These are phyloP conservation scores for Allophyes oxyacanthae DNA, from an alignment of 2,888 invertebrate species.

Conservation along the genomic window DNA sequence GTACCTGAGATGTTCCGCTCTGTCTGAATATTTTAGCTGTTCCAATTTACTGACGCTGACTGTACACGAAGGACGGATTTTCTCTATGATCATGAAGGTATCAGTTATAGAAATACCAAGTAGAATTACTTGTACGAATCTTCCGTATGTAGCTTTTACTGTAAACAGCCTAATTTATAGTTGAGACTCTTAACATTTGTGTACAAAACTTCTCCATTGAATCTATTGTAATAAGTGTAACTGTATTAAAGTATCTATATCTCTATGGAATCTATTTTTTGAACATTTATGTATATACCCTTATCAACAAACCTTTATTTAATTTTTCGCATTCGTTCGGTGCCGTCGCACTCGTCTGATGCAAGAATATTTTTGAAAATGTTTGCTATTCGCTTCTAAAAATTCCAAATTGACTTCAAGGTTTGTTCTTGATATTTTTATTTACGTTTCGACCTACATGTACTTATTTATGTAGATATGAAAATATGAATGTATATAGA, in stretches of 20 bases:
- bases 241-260: conserved; percentile 26
- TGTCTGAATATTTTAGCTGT: too few species aligned
- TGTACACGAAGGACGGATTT: conserved; percentile 28
- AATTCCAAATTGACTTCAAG: conserved; percentile 8
- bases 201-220: conserved; percentile 34
- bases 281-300: conserved; percentile 52
- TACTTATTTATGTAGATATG: conserved; percentile 36
- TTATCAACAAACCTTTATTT: conserved; percentile 6
- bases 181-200: conserved; percentile 25
- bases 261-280: conserved; percentile 51
- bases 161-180: conserved; percentile 37
- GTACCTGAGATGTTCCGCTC: too few species aligned
- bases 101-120: conserved; percentile 14
- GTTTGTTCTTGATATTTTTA: not conserved
- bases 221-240: conserved; percentile 21
- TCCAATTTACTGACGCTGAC: conserved; percentile 1
- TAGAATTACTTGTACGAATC: conserved; percentile 24
- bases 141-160: conserved; percentile 36
- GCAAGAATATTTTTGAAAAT: not conserved
- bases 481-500: conserved; percentile 35
- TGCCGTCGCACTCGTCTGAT: not conserved
- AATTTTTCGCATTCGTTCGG: not conserved
- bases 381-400: not conserved
- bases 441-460: conserved; percentile 25
- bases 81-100: conserved; percentile 27